phyloP scores from a whole-genome alignment of 2,888 invertebrate genomes.

The Calliopum simillimum region DNA sequence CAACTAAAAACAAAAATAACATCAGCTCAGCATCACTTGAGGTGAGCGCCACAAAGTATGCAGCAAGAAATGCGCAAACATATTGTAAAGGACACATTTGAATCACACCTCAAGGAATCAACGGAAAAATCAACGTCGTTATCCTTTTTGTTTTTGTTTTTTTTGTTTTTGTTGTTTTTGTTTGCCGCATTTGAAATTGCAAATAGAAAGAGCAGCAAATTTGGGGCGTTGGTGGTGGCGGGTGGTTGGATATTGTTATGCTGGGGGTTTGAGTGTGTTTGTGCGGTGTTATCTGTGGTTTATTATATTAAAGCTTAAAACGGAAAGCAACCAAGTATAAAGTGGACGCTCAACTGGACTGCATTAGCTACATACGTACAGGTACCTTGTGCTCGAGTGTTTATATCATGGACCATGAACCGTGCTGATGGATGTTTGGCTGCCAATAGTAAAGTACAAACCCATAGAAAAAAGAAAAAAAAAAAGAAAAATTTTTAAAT shows the following conservation, averaged over 20 bases:
- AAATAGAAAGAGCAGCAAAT: constrained; percentile 42
- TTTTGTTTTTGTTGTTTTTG: too few relatives aligned
- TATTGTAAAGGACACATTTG: constrained; percentile 50
- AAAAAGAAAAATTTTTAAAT: neutral
- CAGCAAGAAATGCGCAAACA: constrained; percentile 41
- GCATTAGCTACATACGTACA: too few relatives aligned
- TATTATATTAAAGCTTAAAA: too few relatives aligned
- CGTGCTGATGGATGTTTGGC: constrained; percentile 12
- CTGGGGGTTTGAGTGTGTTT: constrained; percentile 1
- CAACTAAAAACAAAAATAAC: constrained; percentile 33
- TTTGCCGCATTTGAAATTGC: constrained; percentile 39
- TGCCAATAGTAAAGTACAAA: constrained; percentile 14
- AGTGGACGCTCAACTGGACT: too few relatives aligned
- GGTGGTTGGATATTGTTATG: constrained; percentile 22
- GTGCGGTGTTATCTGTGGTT: neutral
- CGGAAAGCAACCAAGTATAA: too few relatives aligned
- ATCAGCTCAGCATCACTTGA: constrained; percentile 33
- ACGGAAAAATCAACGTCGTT: constrained; percentile 59
- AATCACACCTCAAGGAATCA: constrained; percentile 66
- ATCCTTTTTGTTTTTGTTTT: constrained; percentile 54
- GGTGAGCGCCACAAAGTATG: neutral
- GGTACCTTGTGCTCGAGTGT: too few relatives aligned
- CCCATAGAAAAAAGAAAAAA: neutral
- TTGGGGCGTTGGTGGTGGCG: constrained; percentile 27
- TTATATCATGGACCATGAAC: too few relatives aligned